Evolutionary conservation across 1,140 invertebrate genomes (phyloP).

Genomic region (Eubasilissa regina): DNA sequence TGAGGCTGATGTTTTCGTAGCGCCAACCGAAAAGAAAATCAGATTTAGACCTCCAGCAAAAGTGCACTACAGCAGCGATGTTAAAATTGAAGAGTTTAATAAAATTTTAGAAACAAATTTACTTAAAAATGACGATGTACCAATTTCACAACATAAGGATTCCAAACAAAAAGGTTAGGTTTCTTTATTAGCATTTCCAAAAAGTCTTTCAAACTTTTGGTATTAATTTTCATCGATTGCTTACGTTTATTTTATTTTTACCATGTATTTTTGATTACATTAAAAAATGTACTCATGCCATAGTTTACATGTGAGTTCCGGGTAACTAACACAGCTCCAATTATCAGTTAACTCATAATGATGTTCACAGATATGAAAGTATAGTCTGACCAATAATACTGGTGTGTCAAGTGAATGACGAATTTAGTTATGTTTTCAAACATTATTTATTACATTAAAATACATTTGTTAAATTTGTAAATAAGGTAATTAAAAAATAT

Average conservation of each 20-base stretch:
- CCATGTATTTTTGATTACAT: too few species aligned
- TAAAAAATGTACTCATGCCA: too few species aligned
- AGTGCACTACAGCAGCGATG: constrained; percentile 49
- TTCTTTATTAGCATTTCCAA: not conserved
- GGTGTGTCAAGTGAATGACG: too few species aligned
- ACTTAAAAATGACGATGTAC: constrained; percentile 30
- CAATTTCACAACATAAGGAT: constrained; percentile 61
- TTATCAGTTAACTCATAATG: too few species aligned
- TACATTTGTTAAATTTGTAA: too few species aligned
- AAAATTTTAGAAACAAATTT: constrained; percentile 33
- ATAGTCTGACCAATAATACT: too few species aligned
- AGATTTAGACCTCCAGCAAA: constrained; percentile 45
- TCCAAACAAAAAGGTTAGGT: constrained; percentile 65
- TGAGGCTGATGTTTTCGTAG: constrained; percentile 24
- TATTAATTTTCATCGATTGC: not conserved
- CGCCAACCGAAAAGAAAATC: constrained; percentile 49
- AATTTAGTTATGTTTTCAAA: too few species aligned
- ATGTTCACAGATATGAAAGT: too few species aligned
- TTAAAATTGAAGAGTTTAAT: constrained; percentile 38
- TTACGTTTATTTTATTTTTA: not conserved
- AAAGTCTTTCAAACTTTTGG: not conserved
- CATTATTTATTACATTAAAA: too few species aligned
- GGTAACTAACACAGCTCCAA: too few species aligned
- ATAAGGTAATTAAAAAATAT: too few species aligned
- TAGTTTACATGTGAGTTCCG: too few species aligned